These are phyloP conservation scores for Vollenhovia emeryi DNA, from an alignment of 1,140 invertebrate genomes.

Conservation along the genomic window DNA sequence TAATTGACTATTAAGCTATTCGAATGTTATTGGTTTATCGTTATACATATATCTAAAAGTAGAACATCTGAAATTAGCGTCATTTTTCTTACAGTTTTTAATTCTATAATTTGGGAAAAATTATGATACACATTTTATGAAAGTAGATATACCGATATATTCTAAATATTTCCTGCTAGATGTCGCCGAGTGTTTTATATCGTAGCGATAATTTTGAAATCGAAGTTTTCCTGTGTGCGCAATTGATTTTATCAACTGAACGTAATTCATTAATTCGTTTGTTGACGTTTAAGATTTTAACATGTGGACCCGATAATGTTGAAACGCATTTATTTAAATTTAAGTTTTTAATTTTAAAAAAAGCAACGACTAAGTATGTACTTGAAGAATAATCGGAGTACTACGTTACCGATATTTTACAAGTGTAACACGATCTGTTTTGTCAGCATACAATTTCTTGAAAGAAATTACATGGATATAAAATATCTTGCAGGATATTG, in stretches of 20 bases:
- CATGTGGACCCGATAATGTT: not conserved
- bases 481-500: too few species aligned
- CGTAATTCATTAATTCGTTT: not conserved
- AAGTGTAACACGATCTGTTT: not conserved
- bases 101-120: not conserved
- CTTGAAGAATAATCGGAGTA: not conserved
- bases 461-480: too few species aligned
- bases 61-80: not conserved
- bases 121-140: not conserved
- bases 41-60: too few species aligned
- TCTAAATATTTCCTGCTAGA: not conserved
- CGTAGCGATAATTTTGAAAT: not conserved
- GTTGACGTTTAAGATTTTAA: not conserved
- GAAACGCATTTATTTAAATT: not conserved
- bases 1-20: not conserved
- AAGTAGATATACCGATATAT: not conserved
- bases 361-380: not conserved
- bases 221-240: not conserved
- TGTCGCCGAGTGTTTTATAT: not conserved
- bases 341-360: not conserved
- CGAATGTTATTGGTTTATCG: not conserved
- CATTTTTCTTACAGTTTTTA: not conserved
- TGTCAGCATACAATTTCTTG: not conserved
- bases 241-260: not conserved
- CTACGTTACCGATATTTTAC: slow-evolving; percentile 6